These are phyloP conservation scores for Pristionchus arcanus DNA, from an alignment of 2,888 invertebrate species.

Conservation along the genomic window DNA sequence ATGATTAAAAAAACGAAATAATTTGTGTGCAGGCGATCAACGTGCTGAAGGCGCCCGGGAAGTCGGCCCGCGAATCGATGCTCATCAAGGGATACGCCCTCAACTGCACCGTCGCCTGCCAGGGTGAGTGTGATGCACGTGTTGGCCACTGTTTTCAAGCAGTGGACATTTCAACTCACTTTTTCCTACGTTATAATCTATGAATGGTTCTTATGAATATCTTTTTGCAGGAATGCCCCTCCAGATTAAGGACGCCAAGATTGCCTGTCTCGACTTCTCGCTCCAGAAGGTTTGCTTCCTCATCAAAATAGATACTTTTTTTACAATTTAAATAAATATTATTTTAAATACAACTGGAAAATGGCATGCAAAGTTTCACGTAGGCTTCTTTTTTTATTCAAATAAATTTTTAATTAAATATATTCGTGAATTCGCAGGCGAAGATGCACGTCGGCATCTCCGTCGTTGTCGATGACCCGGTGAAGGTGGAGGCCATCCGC, in stretches of 20 bases:
- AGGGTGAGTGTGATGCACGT: constrained; percentile 82
- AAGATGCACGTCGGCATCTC: constrained; percentile 99
- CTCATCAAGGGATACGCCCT: constrained; percentile 94
- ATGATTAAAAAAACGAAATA: not conserved
- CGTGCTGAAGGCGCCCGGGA: constrained; percentile 96
- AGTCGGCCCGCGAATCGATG: constrained; percentile 93
- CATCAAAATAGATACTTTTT: not conserved
- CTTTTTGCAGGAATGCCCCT: constrained; percentile 82
- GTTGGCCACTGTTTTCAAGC: not conserved
- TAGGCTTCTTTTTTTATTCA: too few species aligned
- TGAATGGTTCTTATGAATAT: not conserved
- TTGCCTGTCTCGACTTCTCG: constrained; percentile 97
- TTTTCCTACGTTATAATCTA: too few species aligned
- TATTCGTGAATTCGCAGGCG: too few species aligned
- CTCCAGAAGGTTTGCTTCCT: constrained; percentile 87
- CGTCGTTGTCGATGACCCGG: constrained; percentile 86
- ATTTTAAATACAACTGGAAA: too few species aligned
- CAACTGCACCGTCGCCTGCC: constrained; percentile 97
- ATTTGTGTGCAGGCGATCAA: constrained; percentile 91
- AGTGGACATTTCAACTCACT: too few species aligned
- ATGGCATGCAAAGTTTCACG: too few species aligned
- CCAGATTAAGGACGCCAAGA: constrained; percentile 92
- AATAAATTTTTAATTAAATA: too few species aligned
- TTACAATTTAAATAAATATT: not conserved
- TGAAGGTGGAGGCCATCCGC: constrained; percentile 94